Base-by-base conservation (phyloP, 2,113 vertebrate species). In the Sinocyclocheilus grahami region DNA sequence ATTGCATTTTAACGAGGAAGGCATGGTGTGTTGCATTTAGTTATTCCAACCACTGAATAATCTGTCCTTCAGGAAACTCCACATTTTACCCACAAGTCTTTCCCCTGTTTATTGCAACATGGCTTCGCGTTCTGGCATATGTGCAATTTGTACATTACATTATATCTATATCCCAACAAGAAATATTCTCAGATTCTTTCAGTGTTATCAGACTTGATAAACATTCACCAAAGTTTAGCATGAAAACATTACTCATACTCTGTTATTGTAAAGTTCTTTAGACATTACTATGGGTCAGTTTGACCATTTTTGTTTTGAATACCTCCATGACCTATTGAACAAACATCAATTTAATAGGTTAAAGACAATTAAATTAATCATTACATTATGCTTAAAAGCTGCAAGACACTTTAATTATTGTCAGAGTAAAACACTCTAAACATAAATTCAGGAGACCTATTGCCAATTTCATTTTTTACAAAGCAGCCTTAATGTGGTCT, bases 1-100 rank as follows among this genome's bases (percentile, higher is more conserved):
- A 89, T 88, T 89, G 88, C 87, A 86, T 88, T 91, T 87, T 93
- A 93, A 94, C 90, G 88, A 93, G 85, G 81, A 93, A 92, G 90
- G 86, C 91, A 94, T 92, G 92, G 88, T 88, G 85, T 84, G 86
- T 86, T 67, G 86, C 84, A 88, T 91, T 91, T 89, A 92, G 83
- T 82, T 86, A 75, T 90, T 63, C 67, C 46, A 87, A 79, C 86
- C 83, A 69, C 84, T 55, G 82, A 83, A 72, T 83, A 74, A 84
- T 84, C 69, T 14, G 6, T 87, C 39, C 80, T 63, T 87, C 72
- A 37, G 82, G 77, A 46, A 33, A 37, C 37, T 86, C 53, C 37
- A 60, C 48, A 82, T 82, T 71, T 51, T 33, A 55, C 24, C 80
- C 80, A 53, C 62, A 69, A 82, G n/a, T 82, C 80, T 33, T 53